Percentiles rank a stretch among this genome's conserved stretches.
Evolutionary conservation across 2,113 vertebrate species (phyloP).

Genomic region (Nesoenas mayeri): DNA sequence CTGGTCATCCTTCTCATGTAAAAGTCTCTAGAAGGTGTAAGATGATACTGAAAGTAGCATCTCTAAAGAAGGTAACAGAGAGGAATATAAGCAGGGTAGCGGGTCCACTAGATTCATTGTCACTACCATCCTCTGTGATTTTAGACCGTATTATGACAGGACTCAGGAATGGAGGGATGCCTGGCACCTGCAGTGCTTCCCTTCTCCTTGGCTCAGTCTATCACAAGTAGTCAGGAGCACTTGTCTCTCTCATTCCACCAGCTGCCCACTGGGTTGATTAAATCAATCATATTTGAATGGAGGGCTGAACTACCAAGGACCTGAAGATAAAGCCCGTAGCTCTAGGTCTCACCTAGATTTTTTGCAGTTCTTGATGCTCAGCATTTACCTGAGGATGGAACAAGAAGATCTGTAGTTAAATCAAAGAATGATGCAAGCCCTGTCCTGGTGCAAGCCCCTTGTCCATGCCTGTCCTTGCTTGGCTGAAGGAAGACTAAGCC

Average conservation of each 20-base stretch:
- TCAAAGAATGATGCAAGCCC: neutral
- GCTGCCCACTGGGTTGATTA: neutral
- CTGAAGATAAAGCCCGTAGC: neutral
- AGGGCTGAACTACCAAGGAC: neutral
- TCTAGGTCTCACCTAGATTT: neutral
- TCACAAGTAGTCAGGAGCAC: neutral
- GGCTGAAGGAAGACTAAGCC: neutral
- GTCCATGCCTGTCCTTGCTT: neutral
- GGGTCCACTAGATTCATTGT: neutral
- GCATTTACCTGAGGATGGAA: neutral
- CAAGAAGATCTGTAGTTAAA: neutral
- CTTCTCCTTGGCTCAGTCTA: neutral
- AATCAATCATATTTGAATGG: neutral
- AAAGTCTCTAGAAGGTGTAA: neutral
- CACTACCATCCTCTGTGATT: neutral
- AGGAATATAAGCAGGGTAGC: neutral
- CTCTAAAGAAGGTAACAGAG: neutral
- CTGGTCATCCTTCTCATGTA: neutral
- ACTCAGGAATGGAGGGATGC: neutral
- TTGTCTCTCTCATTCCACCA: neutral
- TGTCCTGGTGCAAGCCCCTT: neutral
- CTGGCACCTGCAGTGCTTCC: neutral
- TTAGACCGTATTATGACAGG: neutral
- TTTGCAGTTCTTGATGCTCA: neutral
- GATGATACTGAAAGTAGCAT: neutral